These are phyloP conservation scores for Distichodus sexfasciatus DNA, from an alignment of 2,797 vertebrate genomes.

Conservation along the genomic window DNA sequence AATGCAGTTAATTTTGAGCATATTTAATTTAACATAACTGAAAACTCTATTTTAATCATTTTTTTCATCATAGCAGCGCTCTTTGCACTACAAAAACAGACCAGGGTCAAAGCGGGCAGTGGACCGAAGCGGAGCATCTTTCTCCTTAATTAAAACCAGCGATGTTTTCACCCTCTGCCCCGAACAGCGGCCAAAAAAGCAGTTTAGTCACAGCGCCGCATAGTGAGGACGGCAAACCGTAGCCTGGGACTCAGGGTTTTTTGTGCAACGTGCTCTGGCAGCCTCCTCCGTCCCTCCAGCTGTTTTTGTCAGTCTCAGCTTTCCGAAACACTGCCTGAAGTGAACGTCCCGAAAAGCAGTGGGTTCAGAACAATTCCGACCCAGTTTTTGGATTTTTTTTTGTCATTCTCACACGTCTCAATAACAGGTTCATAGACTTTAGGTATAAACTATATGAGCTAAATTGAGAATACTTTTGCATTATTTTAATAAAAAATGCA, in stretches of 20 bases:
- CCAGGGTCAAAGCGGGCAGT: background rate
- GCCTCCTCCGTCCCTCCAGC: background rate
- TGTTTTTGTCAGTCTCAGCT: slow-evolving; percentile 7
- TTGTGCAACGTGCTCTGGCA: slow-evolving; percentile 16
- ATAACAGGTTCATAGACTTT: too few species aligned
- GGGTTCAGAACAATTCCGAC: background rate
- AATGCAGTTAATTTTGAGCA: too few species aligned
- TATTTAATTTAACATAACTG: too few species aligned
- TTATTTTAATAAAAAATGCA: too few species aligned
- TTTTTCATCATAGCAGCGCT: background rate
- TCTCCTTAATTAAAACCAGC: slow-evolving; percentile 19
- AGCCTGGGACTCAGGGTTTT: background rate
- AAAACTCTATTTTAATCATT: too few species aligned
- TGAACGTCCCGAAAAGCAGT: too few species aligned
- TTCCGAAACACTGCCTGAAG: background rate
- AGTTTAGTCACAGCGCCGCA: slow-evolving; percentile 7
- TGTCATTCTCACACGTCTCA: too few species aligned
- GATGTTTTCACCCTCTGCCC: background rate
- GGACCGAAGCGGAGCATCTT: slow-evolving; percentile 1
- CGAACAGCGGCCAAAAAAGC: background rate
- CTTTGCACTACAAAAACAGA: background rate
- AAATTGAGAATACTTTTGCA: too few species aligned
- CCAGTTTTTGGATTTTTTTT: too few species aligned
- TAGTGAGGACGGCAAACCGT: background rate
- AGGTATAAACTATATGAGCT: too few species aligned